Evolutionary conservation across 1,140 invertebrate genomes (phyloP), one percentile per base, ranked within the genome.

Genomic region (Leptestheria dahalacensis): DNA sequence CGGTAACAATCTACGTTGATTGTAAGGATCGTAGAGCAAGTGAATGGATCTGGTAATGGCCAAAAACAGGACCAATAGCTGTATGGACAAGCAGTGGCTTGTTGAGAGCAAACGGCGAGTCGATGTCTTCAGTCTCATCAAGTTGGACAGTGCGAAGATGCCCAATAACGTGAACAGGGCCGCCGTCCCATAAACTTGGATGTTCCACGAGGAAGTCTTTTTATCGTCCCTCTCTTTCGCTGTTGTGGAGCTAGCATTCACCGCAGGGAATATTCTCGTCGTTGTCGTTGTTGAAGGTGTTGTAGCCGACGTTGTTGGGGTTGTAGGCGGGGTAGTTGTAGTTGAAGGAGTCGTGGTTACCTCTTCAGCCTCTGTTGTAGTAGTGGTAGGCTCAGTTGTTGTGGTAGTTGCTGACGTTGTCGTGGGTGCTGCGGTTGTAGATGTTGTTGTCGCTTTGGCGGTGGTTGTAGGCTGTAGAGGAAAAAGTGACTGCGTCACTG

Each of bases 1-100:
- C 29, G 85, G 84, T 64, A 91, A 78, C 0, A 82, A 85, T 47
- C 79, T 77, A 59, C 83, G 81, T 6, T 86, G 80, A 66, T 92
- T 92, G 67, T 94, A 93, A 0, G 88, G 84, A 73, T 93, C 90
- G 65, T 90, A 86, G 64, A 90, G 85, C 53, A 94, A 77, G 67
- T 89, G 91, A 65, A 89, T 84, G 64, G 88, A 86, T 50, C 90
- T 75, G 62, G 88, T 73, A 3, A 84, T 77, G 64, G 89, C 90
- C 10, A 91, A 82, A 12, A 83, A 74, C 2, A 89, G 84, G 11
- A 93, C 69, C 46, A 91, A 78, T 1, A 87, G 71, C 70, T 91
- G 86, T 4, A 92, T 76, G 6, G 84, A 82, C 2, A 91, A 77
- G 67, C 91, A 93, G 70, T 91, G 91, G 18, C 83, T 84, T 65